Base-by-base conservation (phyloP, 1,140 invertebrate genomes). In the Melanaphis sacchari region DNA sequence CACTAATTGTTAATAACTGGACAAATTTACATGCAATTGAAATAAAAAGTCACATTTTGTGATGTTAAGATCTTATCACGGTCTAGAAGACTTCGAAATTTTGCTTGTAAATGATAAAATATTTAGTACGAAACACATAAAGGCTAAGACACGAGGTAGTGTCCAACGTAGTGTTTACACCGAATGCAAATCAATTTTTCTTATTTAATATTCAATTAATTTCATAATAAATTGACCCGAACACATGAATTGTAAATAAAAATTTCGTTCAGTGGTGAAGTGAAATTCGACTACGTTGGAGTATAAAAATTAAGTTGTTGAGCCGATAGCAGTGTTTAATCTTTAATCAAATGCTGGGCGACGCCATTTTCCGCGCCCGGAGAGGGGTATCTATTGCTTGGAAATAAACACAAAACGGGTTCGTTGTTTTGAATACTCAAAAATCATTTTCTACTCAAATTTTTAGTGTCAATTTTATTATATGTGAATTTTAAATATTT, bases 361-460 rank as follows among this genome's bases (percentile, higher is more conserved):
- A 93, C 91, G 76, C 91, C 91, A 93, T 93, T 93, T 93, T 85
- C 90, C 91, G 91, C 76, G 81, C 24, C 91, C 43, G 91, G 81
- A 93, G 46, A 84, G 81, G 43, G 91, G 46, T 93, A 85, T 93
- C 91, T 84, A 85, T 93, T 85, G 76, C 91, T 93, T 38, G 66
- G 91, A 84, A 54, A 46, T 91, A 91, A 92, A 92, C 91, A 91
- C 54, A 81, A 91, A 91, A 84, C 46, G 91, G 91, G 91, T 93
- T 93, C 36, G 91, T 93, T 84, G 81, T 90, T 90, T 89, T 89
- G 49, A 89, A 89, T 89, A 89, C 46, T 38, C 88, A 89, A 54
- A 88, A 89, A 89, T 89, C 21, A 76, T 52, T 89, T 38, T 52
- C 36, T 26, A 52, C 22, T 36, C 36, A 26, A 52, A 89, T 43